Base-by-base conservation (phyloP, 2,888 invertebrate genomes). In the Eupithecia pulchellata region DNA sequence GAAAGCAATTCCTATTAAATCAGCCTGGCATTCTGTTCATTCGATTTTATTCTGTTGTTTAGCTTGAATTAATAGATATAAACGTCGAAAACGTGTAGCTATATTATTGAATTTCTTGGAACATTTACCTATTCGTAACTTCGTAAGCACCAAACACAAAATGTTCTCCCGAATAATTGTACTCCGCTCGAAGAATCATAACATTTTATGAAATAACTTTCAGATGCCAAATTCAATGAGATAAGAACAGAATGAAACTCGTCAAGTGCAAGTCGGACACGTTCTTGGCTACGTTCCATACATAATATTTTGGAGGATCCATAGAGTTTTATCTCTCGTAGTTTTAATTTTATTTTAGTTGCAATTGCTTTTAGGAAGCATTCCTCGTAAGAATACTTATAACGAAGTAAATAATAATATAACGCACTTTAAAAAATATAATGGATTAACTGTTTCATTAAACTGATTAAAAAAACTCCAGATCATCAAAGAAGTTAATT, bases 141-240 rank as follows among this genome's bases (percentile, higher is more conserved):
- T 57, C 27, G 27, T 29, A 57, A 57, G 29, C 8, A 57, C 29
- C 57, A 14, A 17, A 29, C 14, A 57, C 29, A 57, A 57, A 55
- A 55, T 55, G 29, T 29, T 29, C 9, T 17, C 14, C 13, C 29
- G 29, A 29, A 29, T 57, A 29, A 42, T 42, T 58, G 42, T 29
- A 29, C 63, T 64, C 58, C 52, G 27, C 25, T 67, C 5, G 52
- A 64, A 52, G 36, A 58, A 34, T 61, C 61, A 61, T 61, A 61
- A 61, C 61, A 61, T 61, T 61, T 57, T 57, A 36, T 62, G 34
- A 62, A 62, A 36, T 27, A 62, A 34, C 62, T 62, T 20, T 64
- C 36, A n/a, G 47, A 47, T 25, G 64, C 47, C 47, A 64, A 64
- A 61, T 61, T 64, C 29, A 64, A 64, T 42, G 36, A 32, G 30